Conservation (phyloP, 2,113 vertebrate species). For the Platycercus adscitus region DNA sequence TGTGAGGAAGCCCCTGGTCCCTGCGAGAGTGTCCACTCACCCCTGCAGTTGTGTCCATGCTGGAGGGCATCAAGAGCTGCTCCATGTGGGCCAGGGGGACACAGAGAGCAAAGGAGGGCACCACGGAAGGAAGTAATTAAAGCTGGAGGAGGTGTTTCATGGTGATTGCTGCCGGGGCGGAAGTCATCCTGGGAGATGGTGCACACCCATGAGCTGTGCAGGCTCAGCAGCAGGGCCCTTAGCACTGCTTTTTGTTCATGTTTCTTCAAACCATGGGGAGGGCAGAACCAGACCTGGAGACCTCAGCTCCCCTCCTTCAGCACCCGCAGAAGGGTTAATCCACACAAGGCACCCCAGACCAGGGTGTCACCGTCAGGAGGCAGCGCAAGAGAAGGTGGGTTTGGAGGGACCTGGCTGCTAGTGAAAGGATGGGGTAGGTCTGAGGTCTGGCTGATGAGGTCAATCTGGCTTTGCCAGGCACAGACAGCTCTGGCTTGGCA, state of each 20-base stretch:
- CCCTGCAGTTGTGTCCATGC: accelerated
- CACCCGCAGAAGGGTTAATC: background rate
- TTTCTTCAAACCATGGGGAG: background rate
- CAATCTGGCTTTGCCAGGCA: background rate
- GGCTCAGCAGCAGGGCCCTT: accelerated
- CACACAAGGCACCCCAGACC: background rate
- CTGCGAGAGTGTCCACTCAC: accelerated
- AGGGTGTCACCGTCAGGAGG: background rate
- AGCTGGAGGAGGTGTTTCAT: background rate
- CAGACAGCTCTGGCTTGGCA: background rate
- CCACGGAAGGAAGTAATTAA: background rate
- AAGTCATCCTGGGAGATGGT: background rate
- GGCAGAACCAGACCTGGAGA: background rate
- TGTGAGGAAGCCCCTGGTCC: accelerated
- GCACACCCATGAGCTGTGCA: background rate
- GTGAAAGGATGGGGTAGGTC: background rate
- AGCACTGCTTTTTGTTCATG: background rate
- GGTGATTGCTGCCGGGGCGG: background rate
- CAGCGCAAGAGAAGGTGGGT: background rate
- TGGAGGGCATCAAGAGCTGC: accelerated
- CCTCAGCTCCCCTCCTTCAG: background rate
- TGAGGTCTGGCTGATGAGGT: background rate
- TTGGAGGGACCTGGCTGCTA: background rate
- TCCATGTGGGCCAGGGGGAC: background rate
- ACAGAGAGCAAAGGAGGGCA: background rate